Evolutionary conservation across 2,113 vertebrate species (phyloP).

Genomic region (Parus major): DNA sequence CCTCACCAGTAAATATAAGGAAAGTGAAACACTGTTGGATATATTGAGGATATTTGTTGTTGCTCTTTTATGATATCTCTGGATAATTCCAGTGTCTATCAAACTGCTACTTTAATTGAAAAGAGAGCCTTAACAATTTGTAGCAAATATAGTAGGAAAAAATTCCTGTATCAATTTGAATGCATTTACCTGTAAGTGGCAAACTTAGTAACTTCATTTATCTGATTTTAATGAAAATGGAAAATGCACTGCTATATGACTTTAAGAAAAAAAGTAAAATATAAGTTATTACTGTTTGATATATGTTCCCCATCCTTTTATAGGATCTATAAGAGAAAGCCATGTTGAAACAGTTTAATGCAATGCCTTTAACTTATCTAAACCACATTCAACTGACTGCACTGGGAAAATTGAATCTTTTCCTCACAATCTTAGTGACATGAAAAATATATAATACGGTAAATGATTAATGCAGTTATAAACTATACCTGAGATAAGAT

Average conservation of each 20-base stretch:
- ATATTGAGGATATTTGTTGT: neutral
- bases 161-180: constrained; percentile 16
- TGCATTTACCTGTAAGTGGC: constrained; percentile 27
- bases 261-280: constrained; percentile 59
- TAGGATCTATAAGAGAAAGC: constrained; percentile 67
- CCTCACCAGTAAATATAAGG: neutral
- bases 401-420: constrained; percentile 85
- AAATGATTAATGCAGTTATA: constrained; percentile 98
- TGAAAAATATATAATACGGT: constrained; percentile 94
- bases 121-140: constrained; percentile 2
- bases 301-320: constrained; percentile 68
- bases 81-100: constrained; percentile 28
- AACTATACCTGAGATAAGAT: constrained; percentile 94
- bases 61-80: neutral
- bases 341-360: constrained; percentile 74
- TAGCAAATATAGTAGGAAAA: constrained; percentile 1
- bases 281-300: constrained; percentile 71
- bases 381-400: constrained; percentile 78
- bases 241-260: constrained; percentile 47
- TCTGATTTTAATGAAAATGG: constrained; percentile 69
- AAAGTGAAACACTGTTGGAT: neutral
- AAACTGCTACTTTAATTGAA: constrained; percentile 39
- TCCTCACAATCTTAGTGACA: constrained; percentile 85
- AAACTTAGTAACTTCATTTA: constrained; percentile 72
- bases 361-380: constrained; percentile 82